Evolutionary conservation across 2,888 invertebrate genomes (phyloP).

Genomic region (Melinopterus prodromus): DNA sequence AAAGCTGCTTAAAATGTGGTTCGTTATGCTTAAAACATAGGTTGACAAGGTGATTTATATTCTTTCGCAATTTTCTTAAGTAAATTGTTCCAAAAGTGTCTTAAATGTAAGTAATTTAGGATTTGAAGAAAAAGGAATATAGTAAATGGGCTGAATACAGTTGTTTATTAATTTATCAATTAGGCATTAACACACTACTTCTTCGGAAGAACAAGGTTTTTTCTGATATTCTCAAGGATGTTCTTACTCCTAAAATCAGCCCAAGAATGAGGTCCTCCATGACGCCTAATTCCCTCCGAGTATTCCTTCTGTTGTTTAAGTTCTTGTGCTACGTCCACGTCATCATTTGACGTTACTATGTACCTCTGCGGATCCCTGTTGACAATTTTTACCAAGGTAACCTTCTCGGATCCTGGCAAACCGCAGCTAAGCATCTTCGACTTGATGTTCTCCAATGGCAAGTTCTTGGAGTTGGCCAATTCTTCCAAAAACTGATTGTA

Average conservation of each 20-base stretch:
- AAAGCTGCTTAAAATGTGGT: too few relatives aligned
- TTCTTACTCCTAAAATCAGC: background rate
- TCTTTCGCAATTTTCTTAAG: too few relatives aligned
- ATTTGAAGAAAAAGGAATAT: background rate
- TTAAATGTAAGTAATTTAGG: too few relatives aligned
- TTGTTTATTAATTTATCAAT: background rate
- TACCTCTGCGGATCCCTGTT: background rate
- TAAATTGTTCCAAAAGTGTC: too few relatives aligned
- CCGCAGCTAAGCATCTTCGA: slow-evolving; percentile 81
- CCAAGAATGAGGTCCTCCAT: background rate
- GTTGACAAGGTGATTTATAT: too few relatives aligned
- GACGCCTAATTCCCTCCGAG: background rate
- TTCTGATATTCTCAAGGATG: background rate
- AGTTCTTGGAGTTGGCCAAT: slow-evolving; percentile 79
- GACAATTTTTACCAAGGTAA: slow-evolving; percentile 7
- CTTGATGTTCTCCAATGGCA: slow-evolving; percentile 77
- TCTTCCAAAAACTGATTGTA: slow-evolving; percentile 78
- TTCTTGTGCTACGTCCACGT: background rate
- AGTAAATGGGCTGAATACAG: background rate
- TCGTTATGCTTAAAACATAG: too few relatives aligned
- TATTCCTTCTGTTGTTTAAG: background rate
- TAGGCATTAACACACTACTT: background rate
- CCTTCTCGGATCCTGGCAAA: slow-evolving; percentile 67
- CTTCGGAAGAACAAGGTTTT: background rate
- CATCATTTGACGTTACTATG: background rate